Conservation (phyloP, 2,113 vertebrate genomes). For the Sturnira hondurensis region DNA sequence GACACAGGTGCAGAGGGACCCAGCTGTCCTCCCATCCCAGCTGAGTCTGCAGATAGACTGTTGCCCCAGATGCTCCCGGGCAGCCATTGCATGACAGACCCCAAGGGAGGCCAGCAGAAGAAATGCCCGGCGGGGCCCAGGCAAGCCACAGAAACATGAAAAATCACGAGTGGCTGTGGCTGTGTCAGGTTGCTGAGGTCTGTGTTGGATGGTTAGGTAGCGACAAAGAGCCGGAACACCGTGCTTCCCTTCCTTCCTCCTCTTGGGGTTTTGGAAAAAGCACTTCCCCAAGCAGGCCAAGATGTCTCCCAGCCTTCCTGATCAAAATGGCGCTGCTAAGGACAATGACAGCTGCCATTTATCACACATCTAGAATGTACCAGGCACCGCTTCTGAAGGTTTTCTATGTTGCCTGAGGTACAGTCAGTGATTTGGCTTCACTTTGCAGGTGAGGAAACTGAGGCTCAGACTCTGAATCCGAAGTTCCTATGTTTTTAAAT, state of each 20-base stretch:
- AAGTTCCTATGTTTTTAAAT: not conserved
- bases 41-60: not conserved
- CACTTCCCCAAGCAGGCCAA: not conserved
- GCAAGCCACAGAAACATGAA: not conserved
- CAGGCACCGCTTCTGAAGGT: not conserved
- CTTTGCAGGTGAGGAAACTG: not conserved
- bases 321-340: accelerated
- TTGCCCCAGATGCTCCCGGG: accelerated
- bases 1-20: not conserved
- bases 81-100: not conserved
- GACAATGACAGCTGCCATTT: not conserved
- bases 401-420: not conserved
- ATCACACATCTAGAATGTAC: accelerated
- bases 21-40: not conserved
- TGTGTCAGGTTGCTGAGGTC: not conserved
- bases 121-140: not conserved
- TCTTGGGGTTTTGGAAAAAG: accelerated
- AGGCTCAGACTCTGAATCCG: not conserved
- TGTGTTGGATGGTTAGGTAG: too few relatives aligned
- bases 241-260: not conserved
- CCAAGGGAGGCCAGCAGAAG: not conserved
- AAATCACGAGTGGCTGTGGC: accelerated
- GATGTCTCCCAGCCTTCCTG: not conserved
- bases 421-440: too few relatives aligned
- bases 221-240: not conserved